Conservation (phyloP, 2,888 invertebrate species). For the Chymomyza caudatula region DNA sequence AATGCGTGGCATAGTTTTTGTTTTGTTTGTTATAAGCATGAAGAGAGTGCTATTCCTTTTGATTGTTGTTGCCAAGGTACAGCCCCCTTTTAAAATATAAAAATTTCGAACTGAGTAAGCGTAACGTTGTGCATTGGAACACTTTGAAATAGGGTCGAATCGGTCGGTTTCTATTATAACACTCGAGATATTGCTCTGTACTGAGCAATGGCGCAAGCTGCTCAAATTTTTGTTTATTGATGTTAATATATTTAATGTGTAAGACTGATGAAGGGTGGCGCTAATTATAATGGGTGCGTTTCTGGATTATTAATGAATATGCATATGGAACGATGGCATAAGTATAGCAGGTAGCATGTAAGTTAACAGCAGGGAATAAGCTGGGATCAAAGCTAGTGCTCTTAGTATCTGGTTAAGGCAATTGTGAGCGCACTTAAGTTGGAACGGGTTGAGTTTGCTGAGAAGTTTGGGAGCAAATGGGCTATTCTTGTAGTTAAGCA, state of each 20-base stretch:
- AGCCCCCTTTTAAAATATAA: not conserved
- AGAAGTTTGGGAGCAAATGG: not conserved
- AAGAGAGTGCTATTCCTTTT: not conserved
- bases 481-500: not conserved
- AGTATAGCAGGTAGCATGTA: not conserved
- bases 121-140: not conserved
- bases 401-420: no score
- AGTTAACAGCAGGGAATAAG: not conserved
- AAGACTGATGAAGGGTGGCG: constrained; percentile 41
- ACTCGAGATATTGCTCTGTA: not conserved
- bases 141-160: not conserved
- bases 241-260: not conserved
- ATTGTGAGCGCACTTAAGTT: not conserved
- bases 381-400: not conserved
- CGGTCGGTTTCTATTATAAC: not conserved
- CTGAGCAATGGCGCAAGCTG: constrained; percentile 3
- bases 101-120: not conserved
- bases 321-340: constrained; percentile 1
- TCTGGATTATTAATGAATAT: constrained; percentile 49
- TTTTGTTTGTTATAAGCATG: constrained; percentile 12
- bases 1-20: constrained; percentile 53
- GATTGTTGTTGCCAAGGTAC: not conserved
- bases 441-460: not conserved
- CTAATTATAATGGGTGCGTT: constrained; percentile 65
- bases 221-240: constrained; percentile 8